Evolutionary conservation across 2,797 vertebrate species (phyloP), one percentile per base, ranked within the genome.

Genomic region (Valencia hispanica): DNA sequence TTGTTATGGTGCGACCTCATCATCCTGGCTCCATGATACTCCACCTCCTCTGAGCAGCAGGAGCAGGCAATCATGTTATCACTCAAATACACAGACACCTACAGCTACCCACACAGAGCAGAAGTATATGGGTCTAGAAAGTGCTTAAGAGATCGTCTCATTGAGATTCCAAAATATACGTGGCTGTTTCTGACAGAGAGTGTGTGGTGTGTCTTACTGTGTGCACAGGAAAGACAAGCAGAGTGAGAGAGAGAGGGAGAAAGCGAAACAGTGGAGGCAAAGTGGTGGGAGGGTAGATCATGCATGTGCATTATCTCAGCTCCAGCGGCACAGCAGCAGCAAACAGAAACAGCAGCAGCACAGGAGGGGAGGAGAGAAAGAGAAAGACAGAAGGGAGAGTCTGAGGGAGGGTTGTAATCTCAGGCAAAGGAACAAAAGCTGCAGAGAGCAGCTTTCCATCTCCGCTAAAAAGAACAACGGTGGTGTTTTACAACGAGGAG

Each of bases 1-100:
- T 96, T 95, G 94, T 96, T 95, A 93, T 96, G 96, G 95, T 96
- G 96, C 97, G 97, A 97, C 97, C 96, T 98, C 96, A 96, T 96
- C 96, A 93, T 96, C 94, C 94, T 95, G 94, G 93, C 95, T 94
- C 93, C 92, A 92, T 93, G 92, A 94, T 93, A 95, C 92, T 92
- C 93, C 95, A 94, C 95, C 95, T 96, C 93, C 95, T 75, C 79
- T 74, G 84, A 48, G n/a, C 72, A 81, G 84, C 70, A 70, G 78
- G 83, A 88, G 59, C 75, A 84, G 79, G 51, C 83, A 84, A 73
- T 70, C 74, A 51, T 73, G 61, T 81, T 86, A 84, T 84, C 75
- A 79, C 77, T 83, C 51, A 70, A 74, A 84, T 61, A 73, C 50
- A 36, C 63, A 78, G 61, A 65, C 50, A 77, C 74, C 76, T 61